Percentiles rank a stretch among this genome's conserved stretches.
These are phyloP conservation scores for Polyodon spathula DNA, from an alignment of 2,113 vertebrate species.

Conservation along the genomic window DNA sequence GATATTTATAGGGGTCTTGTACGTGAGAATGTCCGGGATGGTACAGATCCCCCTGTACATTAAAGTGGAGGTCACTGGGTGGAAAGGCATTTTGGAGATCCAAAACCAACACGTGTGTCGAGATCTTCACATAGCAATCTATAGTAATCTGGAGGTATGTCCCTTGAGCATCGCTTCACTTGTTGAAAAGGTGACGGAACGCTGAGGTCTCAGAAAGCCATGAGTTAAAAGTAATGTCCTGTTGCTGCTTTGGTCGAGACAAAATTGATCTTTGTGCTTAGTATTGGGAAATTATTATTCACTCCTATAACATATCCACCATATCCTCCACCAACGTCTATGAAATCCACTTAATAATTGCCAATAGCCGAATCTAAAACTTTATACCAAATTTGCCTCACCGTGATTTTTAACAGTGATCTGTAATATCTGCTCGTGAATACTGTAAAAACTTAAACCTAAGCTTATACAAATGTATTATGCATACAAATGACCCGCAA, in stretches of 20 bases:
- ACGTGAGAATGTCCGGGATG: conserved; percentile 79
- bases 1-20: conserved; percentile 75
- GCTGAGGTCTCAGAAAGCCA: conserved; percentile 26
- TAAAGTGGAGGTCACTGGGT: conserved; percentile 87
- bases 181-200: conserved; percentile 28
- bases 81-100: conserved; percentile 86
- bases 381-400: no score
- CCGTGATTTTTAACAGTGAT: no score
- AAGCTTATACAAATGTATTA: no score
- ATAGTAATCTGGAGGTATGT: conserved; percentile 36
- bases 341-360: no score
- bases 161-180: conserved; percentile 30
- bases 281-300: no score
- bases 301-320: no score
- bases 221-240: not conserved
- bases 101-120: conserved; percentile 39
- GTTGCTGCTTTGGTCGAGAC: not conserved
- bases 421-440: no score
- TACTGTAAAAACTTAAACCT: no score
- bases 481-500: no score
- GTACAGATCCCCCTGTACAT: conserved; percentile 97
- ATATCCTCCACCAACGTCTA: no score
- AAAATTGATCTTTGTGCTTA: not conserved
- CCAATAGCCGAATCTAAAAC: no score
- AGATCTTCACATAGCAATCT: conserved; percentile 56